Percentiles rank a stretch among this genome's conserved stretches.
Evolutionary conservation across 2,888 invertebrate species (phyloP).

Genomic region (Stenotaenia linearis): DNA sequence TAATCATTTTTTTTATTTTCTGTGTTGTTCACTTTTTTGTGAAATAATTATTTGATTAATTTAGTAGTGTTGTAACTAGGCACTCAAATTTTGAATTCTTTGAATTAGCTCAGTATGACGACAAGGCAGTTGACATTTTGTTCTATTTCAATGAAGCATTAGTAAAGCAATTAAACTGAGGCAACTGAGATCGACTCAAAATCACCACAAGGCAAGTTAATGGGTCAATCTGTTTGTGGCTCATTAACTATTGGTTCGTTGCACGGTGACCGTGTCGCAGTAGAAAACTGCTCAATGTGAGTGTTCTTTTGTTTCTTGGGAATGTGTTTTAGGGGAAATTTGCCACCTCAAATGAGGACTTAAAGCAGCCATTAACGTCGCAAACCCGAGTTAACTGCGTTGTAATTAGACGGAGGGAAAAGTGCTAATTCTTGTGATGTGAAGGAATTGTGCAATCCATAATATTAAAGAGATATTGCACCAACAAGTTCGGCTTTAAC

Average conservation of each 20-base stretch:
- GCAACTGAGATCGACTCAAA: neutral
- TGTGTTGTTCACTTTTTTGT: too few species aligned
- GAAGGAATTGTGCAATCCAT: slow-evolving; percentile 20
- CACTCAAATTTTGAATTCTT: neutral
- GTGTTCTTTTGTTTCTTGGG: slow-evolving; percentile 24
- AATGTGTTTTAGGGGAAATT: slow-evolving; percentile 20
- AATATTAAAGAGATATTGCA: slow-evolving; percentile 23
- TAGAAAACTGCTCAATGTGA: neutral
- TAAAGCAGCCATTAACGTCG: slow-evolving; percentile 24
- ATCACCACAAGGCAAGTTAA: slow-evolving; percentile 6
- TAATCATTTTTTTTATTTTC: too few species aligned
- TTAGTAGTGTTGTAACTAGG: neutral
- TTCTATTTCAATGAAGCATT: neutral
- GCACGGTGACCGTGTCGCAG: slow-evolving; percentile 1
- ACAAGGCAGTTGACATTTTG: neutral
- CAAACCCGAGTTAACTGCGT: slow-evolving; percentile 26
- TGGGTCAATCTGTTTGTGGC: slow-evolving; percentile 11
- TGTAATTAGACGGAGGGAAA: slow-evolving; percentile 21
- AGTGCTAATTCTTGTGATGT: slow-evolving; percentile 23
- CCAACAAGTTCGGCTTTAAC: neutral
- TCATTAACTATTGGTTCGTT: neutral
- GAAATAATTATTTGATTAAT: neutral
- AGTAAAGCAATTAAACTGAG: slow-evolving; percentile 4
- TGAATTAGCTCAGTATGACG: neutral
- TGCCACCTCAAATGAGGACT: slow-evolving; percentile 26